phyloP scores from a whole-genome alignment of 1,140 invertebrate species.

The Diorhabda carinulata region DNA sequence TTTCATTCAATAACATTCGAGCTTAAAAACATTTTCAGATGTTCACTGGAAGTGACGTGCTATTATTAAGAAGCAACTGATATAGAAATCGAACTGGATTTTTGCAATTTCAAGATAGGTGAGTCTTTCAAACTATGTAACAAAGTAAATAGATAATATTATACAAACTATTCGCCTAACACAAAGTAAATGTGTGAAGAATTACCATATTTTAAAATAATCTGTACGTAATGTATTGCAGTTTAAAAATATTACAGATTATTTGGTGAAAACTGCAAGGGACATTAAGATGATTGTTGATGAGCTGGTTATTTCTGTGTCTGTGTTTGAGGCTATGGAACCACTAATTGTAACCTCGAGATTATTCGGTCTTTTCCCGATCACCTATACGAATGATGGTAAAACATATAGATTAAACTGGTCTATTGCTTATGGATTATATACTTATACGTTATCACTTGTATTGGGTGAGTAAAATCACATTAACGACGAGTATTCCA shows the following conservation, averaged over 20 bases:
- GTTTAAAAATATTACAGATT: no score
- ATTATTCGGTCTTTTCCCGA: slow-evolving; percentile 4
- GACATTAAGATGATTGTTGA: not conserved
- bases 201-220: no score
- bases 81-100: no score
- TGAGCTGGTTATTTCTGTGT: not conserved
- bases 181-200: no score
- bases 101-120: no score
- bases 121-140: no score
- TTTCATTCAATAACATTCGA: not conserved
- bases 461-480: not conserved
- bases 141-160: no score
- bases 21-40: not conserved
- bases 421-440: not conserved
- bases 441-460: slow-evolving; percentile 3
- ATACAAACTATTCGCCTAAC: no score
- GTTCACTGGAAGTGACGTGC: not conserved
- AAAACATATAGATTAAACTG: not conserved
- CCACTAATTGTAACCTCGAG: slow-evolving; percentile 4
- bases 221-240: no score
- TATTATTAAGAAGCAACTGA: not conserved
- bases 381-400: not conserved
- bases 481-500: no score
- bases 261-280: no score
- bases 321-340: slow-evolving; percentile 5